Base-by-base conservation (phyloP, 2,888 invertebrate species). In the Julus scanicus region DNA sequence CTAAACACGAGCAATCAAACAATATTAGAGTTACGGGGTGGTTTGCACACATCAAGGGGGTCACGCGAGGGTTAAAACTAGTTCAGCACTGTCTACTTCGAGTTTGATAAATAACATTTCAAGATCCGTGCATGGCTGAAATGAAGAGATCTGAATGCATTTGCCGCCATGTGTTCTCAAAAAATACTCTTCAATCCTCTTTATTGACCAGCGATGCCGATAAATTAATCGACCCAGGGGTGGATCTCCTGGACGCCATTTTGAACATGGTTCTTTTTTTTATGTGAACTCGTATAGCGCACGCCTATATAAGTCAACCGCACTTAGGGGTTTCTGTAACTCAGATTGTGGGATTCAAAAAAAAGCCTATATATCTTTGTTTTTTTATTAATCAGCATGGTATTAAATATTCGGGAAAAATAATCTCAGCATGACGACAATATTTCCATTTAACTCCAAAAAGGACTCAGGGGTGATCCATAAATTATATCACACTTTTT, bases 1-100 rank as follows among this genome's bases (percentile, higher is more conserved):
- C 71, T 71, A 71, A 71, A 71, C 71, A 71, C 71, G 71, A 71
- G 71, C 71, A 71, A 71, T 71, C 71, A 71, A 71, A 71, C 71
- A 71, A 71, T 71, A 71, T 71, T 71, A 71, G 71, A 71, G 71
- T 71, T 71, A 71, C 71, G 71, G 71, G 71, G 71, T 71, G 71
- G 71, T 71, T 71, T 71, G 71, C 71, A 71, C 71, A 71, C 71
- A 71, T 71, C 71, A 71, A 71, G 71, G 71, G 71, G 71, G 71
- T 71, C 71, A 71, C 71, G 71, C 71, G 1, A 71, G 71, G 71
- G 71, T 71, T 9, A 71, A 29, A 71, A 71, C 71, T 71, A 71
- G 71, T 71, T 71, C 71, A 71, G 71, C 71, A 71, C 71, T 71
- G 71, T 71, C 71, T 71, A 71, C 71, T 71, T 71, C 71, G 71